Evolutionary conservation across 2,113 vertebrate genomes (phyloP), one percentile per base, ranked within the genome.

Genomic region (Pseudopipra pipra): DNA sequence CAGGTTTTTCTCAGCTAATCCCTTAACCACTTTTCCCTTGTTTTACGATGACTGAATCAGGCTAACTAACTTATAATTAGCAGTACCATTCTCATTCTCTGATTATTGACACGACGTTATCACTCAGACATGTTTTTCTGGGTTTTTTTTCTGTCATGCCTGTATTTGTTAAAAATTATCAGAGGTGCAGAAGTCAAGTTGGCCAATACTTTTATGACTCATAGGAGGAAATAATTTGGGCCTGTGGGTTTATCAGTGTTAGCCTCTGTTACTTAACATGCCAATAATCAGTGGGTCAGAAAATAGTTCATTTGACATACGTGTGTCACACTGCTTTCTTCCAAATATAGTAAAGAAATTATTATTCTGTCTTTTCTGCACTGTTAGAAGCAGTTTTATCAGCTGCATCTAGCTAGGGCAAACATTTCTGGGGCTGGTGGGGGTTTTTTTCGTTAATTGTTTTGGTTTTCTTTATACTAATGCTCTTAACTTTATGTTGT

Each of bases 1-100:
- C 82, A 88, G 46, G 59, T 91, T 75, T 87, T 82, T 90, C 78
- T 88, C 51, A 58, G 65, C n/a, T 97, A 85, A 93, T 88, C n/a
- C 46, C 46, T 86, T 90, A 83, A 90, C 51, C 0, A 0, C 63
- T 85, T 94, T 83, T 52, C 12, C 33, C 23, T 83, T 65, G 52
- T 85, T 91, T 92, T 66, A 79, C 71, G 18, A 5, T 85, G 67
- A 83, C 82, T 90, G 46, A 89, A 82, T 78, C n/a, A 56, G 39
- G 66, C 41, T 90, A 74, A n/a, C 9, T 31, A 75, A 63, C 44
- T 74, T 71, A 54, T 24, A 83, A 79, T 90, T 90, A 90, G 63
- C 5, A 7, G 27, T 72, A 65, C 44, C 27, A 70, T 85, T 51
- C 54, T 85, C 31, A 37, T 67, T 83, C 76, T 83, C 43, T 90